A percentile compares a stretch with the other conserved stretches of the same genome.
Conservation (phyloP, 1,140 invertebrate species). For the Heliconius congener region DNA sequence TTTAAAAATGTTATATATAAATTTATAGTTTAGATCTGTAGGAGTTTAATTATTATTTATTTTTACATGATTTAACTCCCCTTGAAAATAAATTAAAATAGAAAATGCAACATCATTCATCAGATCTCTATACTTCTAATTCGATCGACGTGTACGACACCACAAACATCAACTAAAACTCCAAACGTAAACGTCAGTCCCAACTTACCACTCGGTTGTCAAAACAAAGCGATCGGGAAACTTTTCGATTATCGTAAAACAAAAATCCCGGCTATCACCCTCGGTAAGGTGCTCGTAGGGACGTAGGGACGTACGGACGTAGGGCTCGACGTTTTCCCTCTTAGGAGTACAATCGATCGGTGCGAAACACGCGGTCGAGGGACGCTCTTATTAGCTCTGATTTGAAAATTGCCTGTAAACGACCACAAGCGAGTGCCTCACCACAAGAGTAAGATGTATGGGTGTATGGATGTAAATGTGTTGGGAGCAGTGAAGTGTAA, state of each 20-base stretch:
- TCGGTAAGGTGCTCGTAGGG: background rate
- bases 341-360: conserved; percentile 1
- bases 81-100: too few relatives aligned
- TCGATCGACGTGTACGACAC: too few relatives aligned
- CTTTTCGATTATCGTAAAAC: conserved; percentile 36
- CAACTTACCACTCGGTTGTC: background rate
- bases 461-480: background rate
- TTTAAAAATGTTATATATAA: too few relatives aligned
- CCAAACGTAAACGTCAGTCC: background rate
- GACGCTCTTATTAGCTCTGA: conserved; percentile 19
- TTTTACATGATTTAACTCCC: too few relatives aligned
- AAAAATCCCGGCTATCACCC: conserved; percentile 31
- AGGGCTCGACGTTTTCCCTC: conserved; percentile 15
- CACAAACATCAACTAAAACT: background rate
- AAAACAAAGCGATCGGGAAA: conserved; percentile 25
- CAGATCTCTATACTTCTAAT: too few relatives aligned
- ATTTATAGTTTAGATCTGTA: too few relatives aligned
- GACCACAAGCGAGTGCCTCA: background rate
- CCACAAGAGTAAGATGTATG: background rate
- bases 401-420: conserved; percentile 20
- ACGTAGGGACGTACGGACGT: too few relatives aligned
- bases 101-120: too few relatives aligned
- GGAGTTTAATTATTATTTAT: too few relatives aligned
- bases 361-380: conserved; percentile 10
- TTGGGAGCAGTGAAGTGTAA: background rate